Conservation (phyloP, 2,888 invertebrate species). For the Pandemis corylana region DNA sequence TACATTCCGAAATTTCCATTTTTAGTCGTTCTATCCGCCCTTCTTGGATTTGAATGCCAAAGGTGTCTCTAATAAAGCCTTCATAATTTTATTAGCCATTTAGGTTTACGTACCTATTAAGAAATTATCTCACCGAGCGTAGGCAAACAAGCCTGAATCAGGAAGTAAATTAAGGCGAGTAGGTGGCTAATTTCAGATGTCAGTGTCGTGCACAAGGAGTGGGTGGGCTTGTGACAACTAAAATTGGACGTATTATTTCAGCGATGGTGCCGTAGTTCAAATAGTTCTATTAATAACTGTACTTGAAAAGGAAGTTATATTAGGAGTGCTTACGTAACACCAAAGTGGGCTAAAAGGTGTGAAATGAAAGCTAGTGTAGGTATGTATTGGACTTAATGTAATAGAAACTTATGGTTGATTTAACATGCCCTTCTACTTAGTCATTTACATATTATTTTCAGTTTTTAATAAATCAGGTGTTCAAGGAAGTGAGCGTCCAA, state of each 20-base stretch:
- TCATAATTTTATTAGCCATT: slow-evolving; percentile 20
- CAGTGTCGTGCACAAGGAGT: not conserved
- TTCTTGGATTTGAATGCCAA: not conserved
- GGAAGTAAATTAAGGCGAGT: slow-evolving; percentile 13
- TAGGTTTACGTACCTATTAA: slow-evolving; percentile 4
- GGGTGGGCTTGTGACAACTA: not conserved
- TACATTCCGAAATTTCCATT: too few relatives aligned
- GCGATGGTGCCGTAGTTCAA: not conserved
- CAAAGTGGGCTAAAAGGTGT: not conserved
- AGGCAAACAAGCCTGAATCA: slow-evolving; percentile 10
- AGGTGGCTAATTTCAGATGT: slow-evolving; percentile 2
- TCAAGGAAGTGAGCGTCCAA: too few relatives aligned
- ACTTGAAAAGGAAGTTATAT: not conserved
- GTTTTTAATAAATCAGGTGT: too few relatives aligned
- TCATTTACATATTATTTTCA: not conserved
- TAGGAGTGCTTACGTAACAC: not conserved
- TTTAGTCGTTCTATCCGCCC: too few relatives aligned
- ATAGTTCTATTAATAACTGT: slow-evolving; percentile 1
- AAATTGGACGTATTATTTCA: not conserved
- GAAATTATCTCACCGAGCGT: slow-evolving; percentile 11
- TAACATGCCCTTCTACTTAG: not conserved
- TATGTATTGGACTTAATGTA: not conserved
- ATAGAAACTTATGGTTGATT: not conserved
- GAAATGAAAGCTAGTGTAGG: not conserved
- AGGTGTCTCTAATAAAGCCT: slow-evolving; percentile 11